Base-by-base conservation (phyloP, 2,113 vertebrate genomes). In the Chinchilla lanigera region DNA sequence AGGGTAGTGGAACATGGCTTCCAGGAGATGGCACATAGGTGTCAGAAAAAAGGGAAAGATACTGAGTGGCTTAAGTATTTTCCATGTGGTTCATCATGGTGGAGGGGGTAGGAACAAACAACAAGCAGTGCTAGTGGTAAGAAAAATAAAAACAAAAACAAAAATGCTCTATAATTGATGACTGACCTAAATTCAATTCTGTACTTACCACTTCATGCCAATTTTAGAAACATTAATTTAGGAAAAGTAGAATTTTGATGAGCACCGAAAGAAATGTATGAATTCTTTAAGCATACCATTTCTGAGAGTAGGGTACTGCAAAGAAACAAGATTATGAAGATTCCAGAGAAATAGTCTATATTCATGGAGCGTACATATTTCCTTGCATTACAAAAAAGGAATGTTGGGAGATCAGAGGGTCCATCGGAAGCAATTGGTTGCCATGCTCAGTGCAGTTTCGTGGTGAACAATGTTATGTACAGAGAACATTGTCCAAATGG, bases 211-310 rank as follows among this genome's bases (percentile, higher is more conserved):
- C 73, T 90, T 81, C 80, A 78, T 26, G 33, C 52, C 65, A 56
- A 71, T 73, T 83, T 92, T 71, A 90, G 63, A 93, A 93, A 83
- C 16, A 73, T 94, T 94, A 61, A 81, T 90, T 96, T 94, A 81
- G 92, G 65, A 75, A 97, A 97, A 97, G 94, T 47, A 93, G 90
- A 54, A 41, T 88, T 97, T 71, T 82, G 63, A 82, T 67, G 60
- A 65, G 38, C 71, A 65, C 38, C 89, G 81, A 94, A 92, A 94
- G 81, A 96, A 88, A 96, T 50, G 47, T 81, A 47, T 90, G 85
- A 87, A 75, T 90, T 93, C 50, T 85, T 4, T 58, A 80, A 67
- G 61, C 50, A n/a, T 2, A 4, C 35, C 22, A 28, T 95, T 61
- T n/a, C 84, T 94, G 41, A 33, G 9, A 30, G 81, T 30, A 56